Percentiles rank a stretch among this genome's conserved stretches.
Conservation (phyloP, 2,888 invertebrate genomes). For the Alloscopus bannaensis region DNA sequence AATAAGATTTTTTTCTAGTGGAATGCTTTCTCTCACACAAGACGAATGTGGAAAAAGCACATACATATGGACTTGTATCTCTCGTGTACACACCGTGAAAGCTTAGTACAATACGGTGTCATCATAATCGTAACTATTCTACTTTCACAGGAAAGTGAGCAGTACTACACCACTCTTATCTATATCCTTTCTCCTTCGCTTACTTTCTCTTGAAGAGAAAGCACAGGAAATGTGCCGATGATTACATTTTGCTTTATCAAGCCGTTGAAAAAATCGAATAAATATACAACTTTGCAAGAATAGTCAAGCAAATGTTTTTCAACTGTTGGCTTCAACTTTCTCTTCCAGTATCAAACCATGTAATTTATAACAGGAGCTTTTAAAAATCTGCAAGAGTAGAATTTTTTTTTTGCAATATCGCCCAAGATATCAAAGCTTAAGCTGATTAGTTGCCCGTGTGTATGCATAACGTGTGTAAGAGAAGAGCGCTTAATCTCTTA, state of each 20-base stretch:
- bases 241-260: constrained; percentile 20
- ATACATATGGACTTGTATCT: not conserved
- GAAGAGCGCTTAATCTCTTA: constrained; percentile 51
- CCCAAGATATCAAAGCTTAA: constrained; percentile 39
- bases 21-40: not conserved
- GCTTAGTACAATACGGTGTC: constrained; percentile 19
- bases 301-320: not conserved
- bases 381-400: not conserved
- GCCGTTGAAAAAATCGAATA: constrained; percentile 13
- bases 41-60: not conserved
- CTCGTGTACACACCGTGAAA: not conserved
- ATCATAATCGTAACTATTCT: constrained; percentile 49
- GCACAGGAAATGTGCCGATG: constrained; percentile 14
- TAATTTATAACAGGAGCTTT: not conserved
- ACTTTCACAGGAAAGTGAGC: constrained; percentile 22
- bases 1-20: constrained; percentile 7
- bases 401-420: not conserved
- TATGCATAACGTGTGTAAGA: constrained; percentile 50
- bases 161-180: too few species aligned
- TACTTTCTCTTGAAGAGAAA: too few species aligned
- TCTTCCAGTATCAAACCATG: not conserved
- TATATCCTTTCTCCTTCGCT: too few species aligned
- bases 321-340: too few species aligned
- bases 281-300: not conserved
- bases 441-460: constrained; percentile 55